Evolutionary conservation across 2,888 invertebrate species (phyloP).

Genomic region (Chrysotoxum bicinctum): DNA sequence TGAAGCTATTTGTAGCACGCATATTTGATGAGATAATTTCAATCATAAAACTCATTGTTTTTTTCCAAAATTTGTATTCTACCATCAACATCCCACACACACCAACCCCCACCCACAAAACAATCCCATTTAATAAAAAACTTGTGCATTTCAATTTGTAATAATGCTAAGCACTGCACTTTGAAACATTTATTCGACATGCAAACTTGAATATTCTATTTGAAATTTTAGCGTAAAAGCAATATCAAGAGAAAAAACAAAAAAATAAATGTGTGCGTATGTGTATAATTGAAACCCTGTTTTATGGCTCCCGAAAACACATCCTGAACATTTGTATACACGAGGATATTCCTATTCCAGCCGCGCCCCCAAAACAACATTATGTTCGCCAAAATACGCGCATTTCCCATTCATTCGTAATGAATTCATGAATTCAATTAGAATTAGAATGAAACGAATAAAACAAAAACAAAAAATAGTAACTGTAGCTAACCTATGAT

Average conservation of each 20-base stretch:
- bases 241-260: background rate
- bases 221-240: slow-evolving; percentile 10
- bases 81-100: background rate
- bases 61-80: background rate
- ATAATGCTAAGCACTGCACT: slow-evolving; percentile 57
- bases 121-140: background rate
- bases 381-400: slow-evolving; percentile 49
- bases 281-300: slow-evolving; percentile 62
- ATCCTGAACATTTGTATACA: slow-evolving; percentile 14
- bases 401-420: slow-evolving; percentile 56
- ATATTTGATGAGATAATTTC: slow-evolving; percentile 27
- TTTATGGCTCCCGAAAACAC: slow-evolving; percentile 42
- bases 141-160: slow-evolving; percentile 49
- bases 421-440: slow-evolving; percentile 70
- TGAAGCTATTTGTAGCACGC: background rate
- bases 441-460: slow-evolving; percentile 61
- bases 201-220: slow-evolving; percentile 68
- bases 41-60: slow-evolving; percentile 11
- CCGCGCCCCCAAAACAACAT: slow-evolving; percentile 20
- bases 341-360: slow-evolving; percentile 1
- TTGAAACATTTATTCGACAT: slow-evolving; percentile 59
- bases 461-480: background rate
- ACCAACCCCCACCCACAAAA: background rate
- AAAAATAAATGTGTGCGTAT: background rate
- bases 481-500: slow-evolving; percentile 1